Percentiles rank a stretch among this genome's conserved stretches.
These are phyloP conservation scores for Oscheius onirici DNA, from an alignment of 2,888 invertebrate species.

Conservation along the genomic window DNA sequence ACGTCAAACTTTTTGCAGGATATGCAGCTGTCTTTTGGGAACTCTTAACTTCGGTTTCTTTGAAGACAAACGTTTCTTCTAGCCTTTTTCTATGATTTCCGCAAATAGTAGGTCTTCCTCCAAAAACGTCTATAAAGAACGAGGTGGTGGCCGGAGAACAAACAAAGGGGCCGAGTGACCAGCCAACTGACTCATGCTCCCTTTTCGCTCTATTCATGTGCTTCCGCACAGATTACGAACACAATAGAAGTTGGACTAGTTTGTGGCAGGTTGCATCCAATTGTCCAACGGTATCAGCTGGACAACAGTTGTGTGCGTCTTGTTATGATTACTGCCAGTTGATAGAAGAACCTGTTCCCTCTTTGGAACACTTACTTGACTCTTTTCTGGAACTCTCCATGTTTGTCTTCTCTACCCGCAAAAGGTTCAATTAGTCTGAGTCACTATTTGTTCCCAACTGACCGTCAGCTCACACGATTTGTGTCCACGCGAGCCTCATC, in stretches of 20 bases:
- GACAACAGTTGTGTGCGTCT: neutral
- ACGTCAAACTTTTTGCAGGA: neutral
- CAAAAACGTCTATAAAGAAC: neutral
- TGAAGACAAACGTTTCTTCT: too few relatives aligned
- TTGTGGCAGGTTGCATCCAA: too few relatives aligned
- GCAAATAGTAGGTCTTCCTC: too few relatives aligned
- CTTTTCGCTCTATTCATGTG: neutral
- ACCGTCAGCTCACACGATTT: slow-evolving; percentile 10
- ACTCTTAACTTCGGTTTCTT: too few relatives aligned
- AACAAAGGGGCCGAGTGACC: slow-evolving; percentile 14
- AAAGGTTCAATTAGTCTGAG: slow-evolving; percentile 12
- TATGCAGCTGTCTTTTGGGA: neutral
- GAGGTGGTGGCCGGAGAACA: slow-evolving; percentile 2
- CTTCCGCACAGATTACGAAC: slow-evolving; percentile 15
- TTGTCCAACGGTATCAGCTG: too few relatives aligned
- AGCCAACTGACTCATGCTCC: neutral
- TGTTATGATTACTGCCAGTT: neutral
- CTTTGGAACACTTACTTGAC: neutral
- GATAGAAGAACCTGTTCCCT: neutral
- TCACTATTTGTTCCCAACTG: slow-evolving; percentile 15
- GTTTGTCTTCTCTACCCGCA: neutral
- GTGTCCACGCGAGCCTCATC: slow-evolving; percentile 5
- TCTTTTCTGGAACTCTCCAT: slow-evolving; percentile 12
- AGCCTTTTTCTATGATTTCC: too few relatives aligned
- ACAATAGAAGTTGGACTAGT: neutral